These are phyloP conservation scores for Oryctolagus cuniculus DNA, from an alignment of 2,113 vertebrate species.

Conservation along the genomic window mOryCun1.1 NC_091441.1:25636501-25637000, in stretches of 20 bases:
- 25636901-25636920: not conserved
- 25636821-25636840: not conserved
- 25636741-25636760: not conserved
- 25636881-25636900: not conserved
- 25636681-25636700: constrained; percentile 63
- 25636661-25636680: constrained; percentile 79
- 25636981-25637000: not conserved
- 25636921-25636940: not conserved
- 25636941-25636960: not conserved
- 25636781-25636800: constrained; percentile 1
- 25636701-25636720: constrained; percentile 24
- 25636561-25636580: constrained; percentile 58
- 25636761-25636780: not conserved
- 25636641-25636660: constrained; percentile 16
- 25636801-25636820: constrained; percentile 62
- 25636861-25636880: not conserved
- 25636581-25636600: not conserved
- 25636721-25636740: constrained; percentile 5
- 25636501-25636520: constrained; percentile 73
- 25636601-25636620: constrained; percentile 68
- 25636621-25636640: not conserved
- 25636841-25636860: not conserved
- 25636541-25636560: constrained; percentile 78
- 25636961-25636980: not conserved
- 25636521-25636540: constrained; percentile 73